These are phyloP conservation scores for Parotocinclus haroldoi DNA, from an alignment of 2,797 vertebrate species.

Conservation along the genomic window DNA sequence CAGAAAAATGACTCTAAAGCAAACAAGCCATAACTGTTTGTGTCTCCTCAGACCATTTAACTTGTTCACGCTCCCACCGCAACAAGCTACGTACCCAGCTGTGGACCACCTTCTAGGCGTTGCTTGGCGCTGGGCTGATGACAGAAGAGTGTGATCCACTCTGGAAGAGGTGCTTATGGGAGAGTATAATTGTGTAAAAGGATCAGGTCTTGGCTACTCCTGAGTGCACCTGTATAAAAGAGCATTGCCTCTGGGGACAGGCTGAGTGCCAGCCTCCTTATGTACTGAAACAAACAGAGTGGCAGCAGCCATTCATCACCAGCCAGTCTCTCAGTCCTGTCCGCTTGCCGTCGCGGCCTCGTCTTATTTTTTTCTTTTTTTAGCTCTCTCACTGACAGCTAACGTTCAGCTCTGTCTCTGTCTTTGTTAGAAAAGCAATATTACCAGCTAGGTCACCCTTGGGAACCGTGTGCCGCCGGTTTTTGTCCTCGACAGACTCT, in stretches of 20 bases:
- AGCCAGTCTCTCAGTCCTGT: slow-evolving; percentile 25
- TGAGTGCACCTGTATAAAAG: slow-evolving; percentile 38
- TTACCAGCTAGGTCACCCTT: slow-evolving; percentile 19
- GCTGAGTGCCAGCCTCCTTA: slow-evolving; percentile 22
- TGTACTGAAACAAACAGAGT: slow-evolving; percentile 34
- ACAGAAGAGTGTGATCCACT: slow-evolving; percentile 22
- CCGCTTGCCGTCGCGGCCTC: slow-evolving; percentile 22
- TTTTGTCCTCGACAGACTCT: slow-evolving; percentile 17
- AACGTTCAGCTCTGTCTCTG: slow-evolving; percentile 29
- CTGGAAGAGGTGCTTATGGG: slow-evolving; percentile 16
- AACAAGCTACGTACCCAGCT: not conserved
- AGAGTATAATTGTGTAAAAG: slow-evolving; percentile 44
- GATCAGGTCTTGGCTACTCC: slow-evolving; percentile 44
- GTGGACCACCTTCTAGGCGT: slow-evolving; percentile 9
- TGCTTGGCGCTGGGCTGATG: slow-evolving; percentile 13
- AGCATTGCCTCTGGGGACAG: slow-evolving; percentile 16
- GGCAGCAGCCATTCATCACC: slow-evolving; percentile 36
- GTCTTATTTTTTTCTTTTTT: slow-evolving; percentile 26
- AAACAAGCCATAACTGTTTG: not conserved
- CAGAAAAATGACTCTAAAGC: not conserved
- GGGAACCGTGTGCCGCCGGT: slow-evolving; percentile 11
- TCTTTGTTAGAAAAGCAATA: slow-evolving; percentile 42
- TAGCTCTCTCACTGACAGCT: slow-evolving; percentile 31
- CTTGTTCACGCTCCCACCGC: not conserved
- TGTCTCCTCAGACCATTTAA: slow-evolving; percentile 13